Base-by-base conservation (phyloP, 2,113 vertebrate species). In the Cairina moschata region DNA sequence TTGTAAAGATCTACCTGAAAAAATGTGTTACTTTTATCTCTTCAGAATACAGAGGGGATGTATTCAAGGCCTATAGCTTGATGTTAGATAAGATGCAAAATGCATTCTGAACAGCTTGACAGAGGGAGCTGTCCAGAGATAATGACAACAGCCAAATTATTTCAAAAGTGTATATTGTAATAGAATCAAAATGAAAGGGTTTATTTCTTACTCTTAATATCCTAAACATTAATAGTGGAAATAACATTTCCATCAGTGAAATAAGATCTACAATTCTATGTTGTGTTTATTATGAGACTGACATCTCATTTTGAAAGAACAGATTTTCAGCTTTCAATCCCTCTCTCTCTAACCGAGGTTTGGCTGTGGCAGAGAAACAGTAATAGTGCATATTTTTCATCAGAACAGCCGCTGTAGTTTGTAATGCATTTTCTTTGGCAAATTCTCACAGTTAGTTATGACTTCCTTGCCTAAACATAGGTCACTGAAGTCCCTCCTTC, bases 351-450 rank as follows among this genome's bases (percentile, higher is more conserved):
- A 50, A 52, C 3, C 9, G 44, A 55, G n/a, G 16, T 54, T 86
- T 91, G 80, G 23, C 38, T 86, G 55, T 74, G 55, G 34, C 38
- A 50, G 73, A 26, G 34, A 81, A 77, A 34, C 13, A 44, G 50
- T 58, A 86, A 52, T 42, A 48, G 29, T 81, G 73, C 1, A 1
- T 86, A 62, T 48, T 89, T 80, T 91, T 89, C 55, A 83, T 81
- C 38, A 86, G 81, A 89, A 56, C 52, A 72, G 50, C 55, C 81
- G 44, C 73, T 86, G 59, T 83, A 93, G 65, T 79, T 46, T 82
- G 46, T 85, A 85, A 85, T 59, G 25, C 31, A 13, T 89, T 94
- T 93, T 87, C 38, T 79, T 76, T 83, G 67, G 54, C 75, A 88
- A 38, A 66, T 83, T 11, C 14, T 4, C 0, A 2, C 17, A 4